Conservation (phyloP, 2,797 vertebrate genomes). For the Diplodus puntazzo region DNA sequence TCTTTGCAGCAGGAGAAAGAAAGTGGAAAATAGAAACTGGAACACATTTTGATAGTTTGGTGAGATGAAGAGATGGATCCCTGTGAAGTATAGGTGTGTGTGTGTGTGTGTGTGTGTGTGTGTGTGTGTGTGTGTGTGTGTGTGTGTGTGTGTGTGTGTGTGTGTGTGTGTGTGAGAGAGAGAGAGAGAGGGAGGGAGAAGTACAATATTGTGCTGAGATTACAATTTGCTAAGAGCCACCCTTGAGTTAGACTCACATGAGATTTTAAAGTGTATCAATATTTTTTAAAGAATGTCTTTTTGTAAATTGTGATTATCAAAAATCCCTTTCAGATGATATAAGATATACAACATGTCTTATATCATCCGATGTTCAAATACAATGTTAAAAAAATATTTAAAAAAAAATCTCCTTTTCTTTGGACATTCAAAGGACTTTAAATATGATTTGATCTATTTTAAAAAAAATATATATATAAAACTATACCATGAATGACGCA, state of each 20-base stretch:
- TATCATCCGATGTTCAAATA: no score
- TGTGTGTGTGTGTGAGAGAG: not conserved
- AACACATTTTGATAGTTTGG: constrained; percentile 25
- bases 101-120: not conserved
- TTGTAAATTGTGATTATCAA: not conserved
- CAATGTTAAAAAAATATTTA: no score
- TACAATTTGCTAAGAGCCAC: not conserved
- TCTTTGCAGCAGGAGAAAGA: not conserved
- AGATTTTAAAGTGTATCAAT: not conserved
- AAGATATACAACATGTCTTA: no score
- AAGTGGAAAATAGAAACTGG: constrained; percentile 37
- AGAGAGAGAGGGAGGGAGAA: not conserved
- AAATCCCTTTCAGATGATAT: not conserved
- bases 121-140: not conserved
- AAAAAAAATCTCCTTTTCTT: no score
- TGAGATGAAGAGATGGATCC: constrained; percentile 31
- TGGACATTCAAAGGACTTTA: not conserved
- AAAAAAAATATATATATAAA: no score
- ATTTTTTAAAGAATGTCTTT: not conserved
- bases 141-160: no score
- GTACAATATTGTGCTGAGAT: not conserved
- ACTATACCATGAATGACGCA: no score
- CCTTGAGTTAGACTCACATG: not conserved
- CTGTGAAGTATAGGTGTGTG: constrained; percentile 13
- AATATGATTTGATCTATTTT: no score